Evolutionary conservation across 1,140 invertebrate species (phyloP).

Genomic region (Aleiodes sp.): DNA sequence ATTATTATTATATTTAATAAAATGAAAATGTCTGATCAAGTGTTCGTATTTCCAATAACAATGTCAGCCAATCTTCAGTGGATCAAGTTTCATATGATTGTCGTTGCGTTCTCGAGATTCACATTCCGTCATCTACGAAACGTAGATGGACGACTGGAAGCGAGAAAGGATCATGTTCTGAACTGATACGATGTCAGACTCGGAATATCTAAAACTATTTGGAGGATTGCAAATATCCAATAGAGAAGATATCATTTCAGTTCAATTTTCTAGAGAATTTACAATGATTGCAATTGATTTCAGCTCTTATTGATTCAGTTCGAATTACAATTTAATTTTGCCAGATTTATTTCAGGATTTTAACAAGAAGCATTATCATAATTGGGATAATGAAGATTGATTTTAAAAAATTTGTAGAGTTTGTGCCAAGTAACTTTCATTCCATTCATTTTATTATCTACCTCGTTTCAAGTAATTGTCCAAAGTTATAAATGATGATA

Average conservation of each 20-base stretch:
- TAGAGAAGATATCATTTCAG: background rate
- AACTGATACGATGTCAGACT: background rate
- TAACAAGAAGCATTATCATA: background rate
- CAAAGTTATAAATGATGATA: background rate
- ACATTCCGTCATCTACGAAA: background rate
- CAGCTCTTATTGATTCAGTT: background rate
- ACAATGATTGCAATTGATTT: background rate
- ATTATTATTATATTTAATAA: too few relatives aligned
- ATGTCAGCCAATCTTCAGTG: background rate
- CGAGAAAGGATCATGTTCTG: background rate
- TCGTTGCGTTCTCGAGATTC: background rate
- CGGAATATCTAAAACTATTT: background rate
- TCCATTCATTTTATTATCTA: background rate
- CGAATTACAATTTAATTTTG: background rate
- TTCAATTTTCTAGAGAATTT: background rate
- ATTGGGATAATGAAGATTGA: slow-evolving; percentile 9
- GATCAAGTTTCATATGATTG: background rate
- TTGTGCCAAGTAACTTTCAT: background rate
- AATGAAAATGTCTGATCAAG: background rate
- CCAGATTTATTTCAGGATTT: background rate
- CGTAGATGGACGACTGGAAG: background rate
- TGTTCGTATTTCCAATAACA: background rate
- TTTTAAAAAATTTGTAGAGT: background rate
- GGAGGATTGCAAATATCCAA: background rate
- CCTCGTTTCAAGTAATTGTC: background rate